Evolutionary conservation across 2,888 invertebrate species (phyloP).

Genomic region (Villa cingulata): DNA sequence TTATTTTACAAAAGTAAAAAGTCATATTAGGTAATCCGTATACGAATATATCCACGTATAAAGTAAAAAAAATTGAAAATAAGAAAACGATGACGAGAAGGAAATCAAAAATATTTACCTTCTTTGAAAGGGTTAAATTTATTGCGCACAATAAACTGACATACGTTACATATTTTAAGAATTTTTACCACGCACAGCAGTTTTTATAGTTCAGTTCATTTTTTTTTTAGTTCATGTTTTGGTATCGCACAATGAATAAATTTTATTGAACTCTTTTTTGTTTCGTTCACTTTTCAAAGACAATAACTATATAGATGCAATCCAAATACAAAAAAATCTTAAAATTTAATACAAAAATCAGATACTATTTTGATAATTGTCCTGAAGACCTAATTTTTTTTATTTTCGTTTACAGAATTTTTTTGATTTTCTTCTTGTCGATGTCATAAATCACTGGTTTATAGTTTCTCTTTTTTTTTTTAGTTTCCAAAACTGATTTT

Average conservation of each 20-base stretch:
- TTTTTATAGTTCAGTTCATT: not conserved
- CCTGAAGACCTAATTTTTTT: not conserved
- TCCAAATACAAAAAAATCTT: not conserved
- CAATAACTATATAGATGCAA: no score
- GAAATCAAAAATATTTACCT: not conserved
- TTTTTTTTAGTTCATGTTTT: not conserved
- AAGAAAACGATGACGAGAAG: no score
- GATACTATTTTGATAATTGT: not conserved
- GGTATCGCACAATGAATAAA: no score
- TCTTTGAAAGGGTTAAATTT: not conserved
- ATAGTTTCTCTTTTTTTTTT: no score
- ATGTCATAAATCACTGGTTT: not conserved
- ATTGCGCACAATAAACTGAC: not conserved
- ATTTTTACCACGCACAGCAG: not conserved
- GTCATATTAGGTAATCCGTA: no score
- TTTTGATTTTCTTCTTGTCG: not conserved
- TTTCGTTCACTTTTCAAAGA: no score
- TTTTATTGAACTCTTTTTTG: no score
- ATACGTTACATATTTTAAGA: not conserved
- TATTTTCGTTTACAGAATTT: no score
- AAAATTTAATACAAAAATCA: not conserved
- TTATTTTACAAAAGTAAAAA: no score
- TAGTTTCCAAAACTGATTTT: no score
- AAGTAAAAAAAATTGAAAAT: no score
- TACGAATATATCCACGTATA: no score